Evolutionary conservation across 35 echinoderm and acorn worm genomes (phyloP), one percentile per base, ranked within the genome.

Genomic region (Apostichopus japonicus): DNA sequence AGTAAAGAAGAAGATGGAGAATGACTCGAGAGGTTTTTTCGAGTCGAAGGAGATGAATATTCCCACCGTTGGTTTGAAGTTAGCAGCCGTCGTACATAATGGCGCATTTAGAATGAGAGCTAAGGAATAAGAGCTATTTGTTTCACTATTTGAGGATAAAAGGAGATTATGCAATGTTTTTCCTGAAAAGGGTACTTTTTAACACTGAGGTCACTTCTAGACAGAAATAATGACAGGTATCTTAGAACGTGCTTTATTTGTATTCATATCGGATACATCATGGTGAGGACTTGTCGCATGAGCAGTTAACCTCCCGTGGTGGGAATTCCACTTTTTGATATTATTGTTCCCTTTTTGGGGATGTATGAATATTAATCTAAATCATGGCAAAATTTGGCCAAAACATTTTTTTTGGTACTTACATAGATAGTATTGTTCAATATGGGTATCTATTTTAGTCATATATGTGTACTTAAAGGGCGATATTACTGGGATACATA

Each of bases 191-290:
- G 13, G 71, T 19, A 75, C 16, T 75, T 6, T 44, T 61, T 75
- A 75, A 14, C 71, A 44, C 33, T 44, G 33, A 75, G 21, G 21
- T 61, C 57, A 61, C 13, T 61, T 61, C 13, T 61, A 7, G 71
- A 75, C 71, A 75, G 17, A n/a, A 75, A 75, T 75, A 19, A 19
- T 75, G 71, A 75, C 71, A 75, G 71, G 71, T 75, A 75, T 75
- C 71, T 19, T 75, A 23, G 71, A 75, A 75, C n/a, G 71, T 75
- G 71, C 71, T 75, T 75, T 75, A 75, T 75, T 75, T 75, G 71
- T 75, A 75, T 75, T 75, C 71, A 75, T 44, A 75, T 75, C 8
- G 71, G 15, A n/a, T 75, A 75, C 71, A 75, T 19, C 71, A 75
- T n/a, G 16, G 71, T 75, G 71, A 21, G 15, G 33, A 44, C 33